A percentile compares a stretch with the other conserved stretches of the same genome.
phyloP scores from a whole-genome alignment of 1,140 invertebrate species.

The Magallana angulata region DNA sequence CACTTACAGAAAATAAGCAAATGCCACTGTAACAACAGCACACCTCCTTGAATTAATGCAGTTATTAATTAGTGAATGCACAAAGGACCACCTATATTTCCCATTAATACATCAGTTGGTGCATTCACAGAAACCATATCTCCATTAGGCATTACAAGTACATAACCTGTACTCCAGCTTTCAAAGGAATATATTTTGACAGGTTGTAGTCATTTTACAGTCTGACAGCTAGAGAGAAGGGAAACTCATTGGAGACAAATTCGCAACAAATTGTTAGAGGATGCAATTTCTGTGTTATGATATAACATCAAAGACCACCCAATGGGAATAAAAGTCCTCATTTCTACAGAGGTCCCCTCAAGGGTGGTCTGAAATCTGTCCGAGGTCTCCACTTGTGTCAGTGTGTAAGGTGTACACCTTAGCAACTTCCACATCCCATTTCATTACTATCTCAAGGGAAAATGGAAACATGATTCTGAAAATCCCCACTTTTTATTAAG shows the following conservation, averaged over 20 bases:
- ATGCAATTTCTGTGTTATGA: slow-evolving; percentile 23
- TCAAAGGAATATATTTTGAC: slow-evolving; percentile 9
- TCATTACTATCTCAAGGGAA: slow-evolving; percentile 20
- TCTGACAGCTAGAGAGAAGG: neutral
- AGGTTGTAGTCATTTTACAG: slow-evolving; percentile 15
- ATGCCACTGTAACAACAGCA: neutral
- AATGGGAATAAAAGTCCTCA: slow-evolving; percentile 5
- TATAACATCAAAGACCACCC: slow-evolving; percentile 31
- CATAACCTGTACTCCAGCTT: neutral
- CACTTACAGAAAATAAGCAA: neutral
- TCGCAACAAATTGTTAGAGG: neutral
- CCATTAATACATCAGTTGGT: slow-evolving; percentile 17
- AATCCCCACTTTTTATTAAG: neutral
- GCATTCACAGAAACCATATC: neutral
- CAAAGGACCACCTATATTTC: neutral
- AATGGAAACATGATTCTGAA: neutral
- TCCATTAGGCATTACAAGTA: neutral
- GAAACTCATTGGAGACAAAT: slow-evolving; percentile 7
- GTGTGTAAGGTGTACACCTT: slow-evolving; percentile 1
- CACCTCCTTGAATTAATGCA: slow-evolving; percentile 4
- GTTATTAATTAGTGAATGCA: slow-evolving; percentile 21
- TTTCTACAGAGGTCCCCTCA: neutral
- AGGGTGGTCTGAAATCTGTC: slow-evolving; percentile 25
- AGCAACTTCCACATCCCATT: slow-evolving; percentile 24
- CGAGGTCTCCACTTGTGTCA: neutral